Conservation (phyloP, 2,797 vertebrate genomes). For the Esox masquinongy region DNA sequence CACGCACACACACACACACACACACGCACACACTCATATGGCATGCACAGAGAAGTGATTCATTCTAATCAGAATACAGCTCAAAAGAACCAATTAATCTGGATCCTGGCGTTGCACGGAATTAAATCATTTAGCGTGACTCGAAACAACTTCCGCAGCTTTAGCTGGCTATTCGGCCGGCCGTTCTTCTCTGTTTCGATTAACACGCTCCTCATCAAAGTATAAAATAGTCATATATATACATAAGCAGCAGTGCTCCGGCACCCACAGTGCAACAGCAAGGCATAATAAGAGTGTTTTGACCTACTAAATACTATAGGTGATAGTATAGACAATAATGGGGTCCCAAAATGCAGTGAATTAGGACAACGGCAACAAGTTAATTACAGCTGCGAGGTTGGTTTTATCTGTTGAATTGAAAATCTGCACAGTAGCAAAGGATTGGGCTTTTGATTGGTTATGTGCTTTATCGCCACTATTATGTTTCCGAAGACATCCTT, state of each 20-base stretch:
- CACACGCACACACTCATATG: background rate
- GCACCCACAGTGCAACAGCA: conserved; percentile 43
- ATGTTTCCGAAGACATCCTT: too few relatives aligned
- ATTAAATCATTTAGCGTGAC: conserved; percentile 26
- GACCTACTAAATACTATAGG: conserved; percentile 55
- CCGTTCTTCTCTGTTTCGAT: conserved; percentile 57
- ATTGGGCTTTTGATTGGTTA: conserved; percentile 57
- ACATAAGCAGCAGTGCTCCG: conserved; percentile 8
- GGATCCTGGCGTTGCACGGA: conserved; percentile 26
- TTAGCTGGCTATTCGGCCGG: conserved; percentile 33
- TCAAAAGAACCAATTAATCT: conserved; percentile 41
- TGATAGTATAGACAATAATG: conserved; percentile 60
- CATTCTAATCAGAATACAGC: conserved; percentile 6
- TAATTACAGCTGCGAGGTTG: conserved; percentile 71
- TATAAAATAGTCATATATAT: conserved; percentile 52
- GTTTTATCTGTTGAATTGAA: conserved; percentile 68
- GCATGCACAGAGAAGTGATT: background rate
- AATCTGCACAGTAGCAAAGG: conserved; percentile 43
- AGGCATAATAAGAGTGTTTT: conserved; percentile 52
- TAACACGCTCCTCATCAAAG: conserved; percentile 65
- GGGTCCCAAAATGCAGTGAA: conserved; percentile 66
- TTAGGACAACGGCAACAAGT: conserved; percentile 67
- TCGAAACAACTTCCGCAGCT: conserved; percentile 17
- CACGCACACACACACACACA: background rate
- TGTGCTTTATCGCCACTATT: conserved; percentile 42